A percentile compares a stretch with the other conserved stretches of the same genome.
phyloP scores from a whole-genome alignment of 2,888 invertebrate genomes.

The Troides oblongomaculatus region DNA sequence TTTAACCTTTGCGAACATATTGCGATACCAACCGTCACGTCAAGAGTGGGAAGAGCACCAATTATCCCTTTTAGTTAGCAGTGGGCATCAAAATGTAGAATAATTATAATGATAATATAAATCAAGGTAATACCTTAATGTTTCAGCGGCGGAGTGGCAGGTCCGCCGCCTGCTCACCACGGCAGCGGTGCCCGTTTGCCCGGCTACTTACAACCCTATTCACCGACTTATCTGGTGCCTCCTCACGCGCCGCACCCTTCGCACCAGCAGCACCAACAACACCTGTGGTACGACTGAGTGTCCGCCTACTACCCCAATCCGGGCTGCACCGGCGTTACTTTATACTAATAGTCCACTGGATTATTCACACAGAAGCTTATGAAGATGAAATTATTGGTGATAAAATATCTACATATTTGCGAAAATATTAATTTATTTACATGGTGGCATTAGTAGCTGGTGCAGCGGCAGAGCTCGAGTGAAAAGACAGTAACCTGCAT shows the following conservation, averaged over 20 bases:
- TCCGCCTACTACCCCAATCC: conserved; percentile 8
- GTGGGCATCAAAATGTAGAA: too few relatives aligned
- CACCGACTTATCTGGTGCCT: conserved; percentile 72
- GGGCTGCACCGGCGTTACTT: background rate
- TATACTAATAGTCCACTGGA: background rate
- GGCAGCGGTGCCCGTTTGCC: conserved; percentile 82
- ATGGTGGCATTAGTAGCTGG: background rate
- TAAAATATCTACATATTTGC: background rate
- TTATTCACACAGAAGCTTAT: background rate
- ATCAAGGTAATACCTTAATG: background rate
- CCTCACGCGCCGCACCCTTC: conserved; percentile 41
- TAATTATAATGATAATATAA: too few relatives aligned
- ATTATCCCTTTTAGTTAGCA: too few relatives aligned
- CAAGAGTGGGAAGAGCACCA: too few relatives aligned
- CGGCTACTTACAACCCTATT: conserved; percentile 74
- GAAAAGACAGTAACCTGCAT: background rate
- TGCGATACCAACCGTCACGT: too few relatives aligned
- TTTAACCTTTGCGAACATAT: too few relatives aligned
- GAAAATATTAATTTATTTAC: background rate
- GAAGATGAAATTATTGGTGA: background rate
- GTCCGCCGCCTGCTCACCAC: conserved; percentile 93
- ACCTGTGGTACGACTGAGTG: conserved; percentile 42
- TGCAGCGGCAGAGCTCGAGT: background rate
- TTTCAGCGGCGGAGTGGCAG: conserved; percentile 78
- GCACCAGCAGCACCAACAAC: conserved; percentile 45